Evolutionary conservation across 1,140 invertebrate species (phyloP), one percentile per base, ranked within the genome.

Genomic region (Glossosoma conforme): DNA sequence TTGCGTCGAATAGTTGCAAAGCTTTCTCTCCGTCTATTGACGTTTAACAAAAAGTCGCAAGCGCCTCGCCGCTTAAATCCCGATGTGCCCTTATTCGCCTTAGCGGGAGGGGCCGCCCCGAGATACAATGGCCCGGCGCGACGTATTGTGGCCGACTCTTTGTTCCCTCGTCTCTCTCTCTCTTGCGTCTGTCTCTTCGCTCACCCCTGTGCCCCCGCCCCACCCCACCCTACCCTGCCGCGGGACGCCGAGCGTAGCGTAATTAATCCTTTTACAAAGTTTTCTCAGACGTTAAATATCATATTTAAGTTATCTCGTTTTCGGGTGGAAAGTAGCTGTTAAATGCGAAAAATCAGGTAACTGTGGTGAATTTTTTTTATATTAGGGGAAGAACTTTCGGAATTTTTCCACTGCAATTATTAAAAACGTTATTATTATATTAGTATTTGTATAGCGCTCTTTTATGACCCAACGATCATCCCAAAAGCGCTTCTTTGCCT

Each of bases 151-250:
- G 52, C 52, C 52, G 52, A 32, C 38, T 45, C 52, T 54, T 54
- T 54, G 52, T 54, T 54, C 41, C 37, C 20, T 40, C 32, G 52
- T 54, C 52, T 25, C 33, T 49, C 38, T 54, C 52, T 19, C 43
- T 11, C 42, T 6, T 36, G n/a, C 24, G 20, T 9, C 37, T 17
- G n/a, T 21, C 30, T 19, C 22, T 69, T 68, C 59, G 68, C 59
- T 63, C 62, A 58, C 55, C 43, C 63, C 61, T 24, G 38, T 24
- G 40, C 14, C 15, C 46, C 15, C 46, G 14, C 22, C 54, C 52
- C 32, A 30, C 37, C 33, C 30, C 52, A 47, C 51, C 33, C 37
- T 52, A 54, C 44, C 38, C 24, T 33, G 32, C 44, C 22, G 20
- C 44, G 3, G 52, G 32, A 15, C 47, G 44, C 44, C 33, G 55